A percentile compares a stretch with the other conserved stretches of the same genome.
These are phyloP conservation scores for Ranitomeya variabilis DNA, from an alignment of 2,113 vertebrate species.

Conservation along the genomic window DNA sequence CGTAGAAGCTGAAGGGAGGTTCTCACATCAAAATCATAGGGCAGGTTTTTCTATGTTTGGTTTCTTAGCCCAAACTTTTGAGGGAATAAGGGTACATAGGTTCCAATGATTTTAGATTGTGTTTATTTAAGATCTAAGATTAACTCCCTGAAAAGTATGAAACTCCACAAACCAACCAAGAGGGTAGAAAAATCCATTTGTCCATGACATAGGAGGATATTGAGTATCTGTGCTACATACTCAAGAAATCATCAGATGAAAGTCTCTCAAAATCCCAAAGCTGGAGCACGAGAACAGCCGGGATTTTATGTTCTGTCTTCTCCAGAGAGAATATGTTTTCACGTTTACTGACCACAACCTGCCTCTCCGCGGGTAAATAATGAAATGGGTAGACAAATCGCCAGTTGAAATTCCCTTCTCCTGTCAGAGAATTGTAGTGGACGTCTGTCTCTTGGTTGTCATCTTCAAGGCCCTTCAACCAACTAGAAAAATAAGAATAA, in stretches of 20 bases:
- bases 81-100: no score
- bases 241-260: slow-evolving; percentile 94
- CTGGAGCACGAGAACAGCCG: slow-evolving; percentile 86
- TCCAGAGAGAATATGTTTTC: slow-evolving; percentile 93
- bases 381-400: slow-evolving; percentile 92
- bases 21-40: no score
- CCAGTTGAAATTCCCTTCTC: no score
- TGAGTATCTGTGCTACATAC: slow-evolving; percentile 64
- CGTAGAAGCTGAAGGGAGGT: no score
- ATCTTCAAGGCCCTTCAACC: no score
- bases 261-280: slow-evolving; percentile 98
- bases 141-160: not conserved
- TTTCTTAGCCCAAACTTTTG: not conserved
- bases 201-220: not conserved
- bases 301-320: slow-evolving; percentile 89
- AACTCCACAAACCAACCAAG: not conserved
- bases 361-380: slow-evolving; percentile 94
- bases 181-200: not conserved
- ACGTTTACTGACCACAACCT: slow-evolving; percentile 86
- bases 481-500: no score
- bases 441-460: no score
- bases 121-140: no score
- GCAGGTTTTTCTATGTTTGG: not conserved
- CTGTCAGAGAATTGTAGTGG: no score
- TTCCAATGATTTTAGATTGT: no score